These are phyloP conservation scores for Euclidia mi DNA, from an alignment of 2,888 invertebrate genomes.

Conservation along the genomic window DNA sequence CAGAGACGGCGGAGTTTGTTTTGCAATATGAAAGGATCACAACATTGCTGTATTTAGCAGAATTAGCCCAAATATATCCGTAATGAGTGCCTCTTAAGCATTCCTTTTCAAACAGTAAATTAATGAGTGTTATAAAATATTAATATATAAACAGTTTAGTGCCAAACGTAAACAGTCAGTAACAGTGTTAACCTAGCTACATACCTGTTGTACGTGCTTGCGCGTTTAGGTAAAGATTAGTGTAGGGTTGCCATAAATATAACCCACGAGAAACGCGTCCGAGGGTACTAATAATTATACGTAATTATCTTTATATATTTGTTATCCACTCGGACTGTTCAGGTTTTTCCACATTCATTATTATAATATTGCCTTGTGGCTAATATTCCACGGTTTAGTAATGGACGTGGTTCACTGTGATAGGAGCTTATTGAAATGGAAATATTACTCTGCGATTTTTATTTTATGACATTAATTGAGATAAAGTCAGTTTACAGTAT, in stretches of 20 bases:
- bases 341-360: slow-evolving; percentile 11
- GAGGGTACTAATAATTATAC: slow-evolving; percentile 15
- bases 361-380: slow-evolving; percentile 2
- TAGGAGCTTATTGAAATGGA: not conserved
- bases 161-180: slow-evolving; percentile 22
- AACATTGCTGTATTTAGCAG: too few species aligned
- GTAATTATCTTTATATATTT: slow-evolving; percentile 14
- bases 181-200: slow-evolving; percentile 25
- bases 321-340: slow-evolving; percentile 9
- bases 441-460: not conserved
- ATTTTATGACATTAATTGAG: too few species aligned
- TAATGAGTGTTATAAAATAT: slow-evolving; percentile 1
- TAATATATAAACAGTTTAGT: slow-evolving; percentile 8
- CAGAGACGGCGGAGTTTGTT: too few species aligned
- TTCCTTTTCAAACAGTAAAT: not conserved
- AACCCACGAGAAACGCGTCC: slow-evolving; percentile 7
- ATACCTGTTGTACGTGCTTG: slow-evolving; percentile 26
- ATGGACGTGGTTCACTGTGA: not conserved
- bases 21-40: too few species aligned
- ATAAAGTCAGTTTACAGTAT: too few species aligned
- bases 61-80: too few species aligned
- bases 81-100: too few species aligned
- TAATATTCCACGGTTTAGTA: too few species aligned
- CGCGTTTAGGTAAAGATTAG: slow-evolving; percentile 24
- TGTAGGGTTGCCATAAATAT: slow-evolving; percentile 23